Conservation (phyloP, 64 coral and sea anemone species). For the Acropora tenuis region DNA sequence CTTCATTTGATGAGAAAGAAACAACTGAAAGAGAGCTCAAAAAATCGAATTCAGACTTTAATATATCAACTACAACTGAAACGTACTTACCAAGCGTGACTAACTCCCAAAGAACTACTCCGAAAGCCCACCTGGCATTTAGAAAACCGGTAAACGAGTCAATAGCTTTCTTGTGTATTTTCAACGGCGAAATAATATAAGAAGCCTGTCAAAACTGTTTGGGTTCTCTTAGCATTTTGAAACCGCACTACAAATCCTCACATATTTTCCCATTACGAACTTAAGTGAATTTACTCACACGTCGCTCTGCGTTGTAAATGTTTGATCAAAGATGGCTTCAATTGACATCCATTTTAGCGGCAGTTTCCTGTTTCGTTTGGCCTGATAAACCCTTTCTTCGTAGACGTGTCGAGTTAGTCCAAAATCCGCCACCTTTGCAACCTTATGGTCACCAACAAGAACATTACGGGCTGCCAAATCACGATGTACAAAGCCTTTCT, state of each 20-base stretch:
- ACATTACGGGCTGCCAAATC: slow-evolving; percentile 86
- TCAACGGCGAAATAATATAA: too few species aligned
- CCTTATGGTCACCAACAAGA: slow-evolving; percentile 73
- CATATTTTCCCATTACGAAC: too few species aligned
- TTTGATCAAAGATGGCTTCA: slow-evolving; percentile 91
- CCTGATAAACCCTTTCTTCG: slow-evolving; percentile 76
- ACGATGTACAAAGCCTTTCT: slow-evolving; percentile 77
- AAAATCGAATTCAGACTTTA: too few species aligned
- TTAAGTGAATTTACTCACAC: slow-evolving; percentile 57
- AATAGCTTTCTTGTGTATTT: background rate
- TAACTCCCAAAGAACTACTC: slow-evolving; percentile 77
- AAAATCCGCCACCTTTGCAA: slow-evolving; percentile 82
- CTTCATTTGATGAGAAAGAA: background rate
- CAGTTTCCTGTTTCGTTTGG: slow-evolving; percentile 58
- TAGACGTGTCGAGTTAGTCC: slow-evolving; percentile 86
- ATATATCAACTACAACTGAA: too few species aligned
- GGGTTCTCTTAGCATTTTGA: too few species aligned
- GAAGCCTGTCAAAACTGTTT: too few species aligned
- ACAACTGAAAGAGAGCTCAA: too few species aligned
- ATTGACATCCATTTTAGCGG: slow-evolving; percentile 91
- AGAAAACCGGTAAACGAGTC: background rate
- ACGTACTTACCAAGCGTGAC: slow-evolving; percentile 71
- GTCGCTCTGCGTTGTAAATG: slow-evolving; percentile 74
- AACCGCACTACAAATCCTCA: too few species aligned
- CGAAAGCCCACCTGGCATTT: slow-evolving; percentile 51